Percentiles rank a stretch among this genome's conserved stretches.
These are phyloP conservation scores for Eucidaris tribuloides DNA, from an alignment of 35 echinoderm and acorn worm species.

Conservation along the genomic window DNA sequence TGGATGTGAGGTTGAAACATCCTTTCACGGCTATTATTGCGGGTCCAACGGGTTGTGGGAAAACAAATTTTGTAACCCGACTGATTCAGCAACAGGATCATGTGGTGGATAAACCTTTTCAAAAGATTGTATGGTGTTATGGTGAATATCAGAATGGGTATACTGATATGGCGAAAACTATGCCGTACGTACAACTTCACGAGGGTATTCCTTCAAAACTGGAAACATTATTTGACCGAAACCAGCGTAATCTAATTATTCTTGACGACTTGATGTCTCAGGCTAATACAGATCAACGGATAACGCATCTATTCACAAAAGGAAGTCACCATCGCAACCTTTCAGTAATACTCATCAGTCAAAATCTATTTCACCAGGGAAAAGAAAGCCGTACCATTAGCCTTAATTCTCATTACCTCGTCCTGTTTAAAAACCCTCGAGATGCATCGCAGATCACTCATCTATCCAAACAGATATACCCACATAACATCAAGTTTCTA, in stretches of 20 bases:
- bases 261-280: slow-evolving; percentile 74
- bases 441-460: slow-evolving; percentile 16
- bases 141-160: slow-evolving; percentile 54
- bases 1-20: slow-evolving; percentile 37
- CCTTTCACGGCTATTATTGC: slow-evolving; percentile 48
- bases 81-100: slow-evolving; percentile 37
- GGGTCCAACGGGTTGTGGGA: slow-evolving; percentile 45
- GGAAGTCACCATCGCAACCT: slow-evolving; percentile 59
- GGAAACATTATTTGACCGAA: slow-evolving; percentile 17
- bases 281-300: slow-evolving; percentile 26
- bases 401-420: slow-evolving; percentile 68
- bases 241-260: slow-evolving; percentile 49
- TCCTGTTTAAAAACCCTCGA: slow-evolving; percentile 48
- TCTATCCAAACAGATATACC: slow-evolving; percentile 62
- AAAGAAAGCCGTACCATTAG: slow-evolving; percentile 75
- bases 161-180: slow-evolving; percentile 4
- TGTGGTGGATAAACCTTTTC: slow-evolving; percentile 13
- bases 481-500: slow-evolving; percentile 24
- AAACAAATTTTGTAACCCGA: slow-evolving; percentile 39
- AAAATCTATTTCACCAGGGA: slow-evolving; percentile 60
- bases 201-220: slow-evolving; percentile 47
- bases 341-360: slow-evolving; percentile 52
- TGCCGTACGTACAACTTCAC: slow-evolving; percentile 38
- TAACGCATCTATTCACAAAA: slow-evolving; percentile 64
- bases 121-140: slow-evolving; percentile 74